A percentile compares a stretch with the other conserved stretches of the same genome.
Conservation (phyloP, 2,888 invertebrate genomes). For the Lydus trimaculatus region DNA sequence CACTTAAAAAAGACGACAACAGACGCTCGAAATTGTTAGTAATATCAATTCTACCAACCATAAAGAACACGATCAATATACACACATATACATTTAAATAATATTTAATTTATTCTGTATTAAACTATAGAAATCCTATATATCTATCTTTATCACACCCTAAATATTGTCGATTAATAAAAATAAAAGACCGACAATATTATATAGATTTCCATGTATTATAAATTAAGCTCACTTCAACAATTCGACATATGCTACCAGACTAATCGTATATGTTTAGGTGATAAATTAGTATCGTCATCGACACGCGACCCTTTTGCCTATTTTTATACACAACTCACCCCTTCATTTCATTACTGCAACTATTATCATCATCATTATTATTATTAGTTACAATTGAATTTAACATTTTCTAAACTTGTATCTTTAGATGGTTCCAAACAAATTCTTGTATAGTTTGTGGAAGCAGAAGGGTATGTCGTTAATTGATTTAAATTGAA, state of each 20-base stretch:
- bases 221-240: slow-evolving; percentile 40
- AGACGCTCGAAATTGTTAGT: slow-evolving; percentile 42
- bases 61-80: slow-evolving; percentile 51
- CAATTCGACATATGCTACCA: slow-evolving; percentile 45
- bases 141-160: background rate
- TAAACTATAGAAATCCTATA: background rate
- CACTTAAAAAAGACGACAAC: background rate
- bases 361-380: background rate
- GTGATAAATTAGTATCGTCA: slow-evolving; percentile 45
- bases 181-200: slow-evolving; percentile 2
- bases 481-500: slow-evolving; percentile 6
- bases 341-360: slow-evolving; percentile 35
- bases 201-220: slow-evolving; percentile 1
- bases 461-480: background rate
- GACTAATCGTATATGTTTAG: slow-evolving; percentile 44
- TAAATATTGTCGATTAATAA: background rate
- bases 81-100: slow-evolving; percentile 50
- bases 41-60: slow-evolving; percentile 43
- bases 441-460: background rate
- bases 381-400: background rate
- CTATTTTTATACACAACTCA: slow-evolving; percentile 32
- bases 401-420: background rate
- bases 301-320: slow-evolving; percentile 40
- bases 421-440: background rate
- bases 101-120: slow-evolving; percentile 47